Percentiles rank a stretch among this genome's conserved stretches.
Evolutionary conservation across 2,888 invertebrate species (phyloP).

Genomic region (Idaea dimidiata): DNA sequence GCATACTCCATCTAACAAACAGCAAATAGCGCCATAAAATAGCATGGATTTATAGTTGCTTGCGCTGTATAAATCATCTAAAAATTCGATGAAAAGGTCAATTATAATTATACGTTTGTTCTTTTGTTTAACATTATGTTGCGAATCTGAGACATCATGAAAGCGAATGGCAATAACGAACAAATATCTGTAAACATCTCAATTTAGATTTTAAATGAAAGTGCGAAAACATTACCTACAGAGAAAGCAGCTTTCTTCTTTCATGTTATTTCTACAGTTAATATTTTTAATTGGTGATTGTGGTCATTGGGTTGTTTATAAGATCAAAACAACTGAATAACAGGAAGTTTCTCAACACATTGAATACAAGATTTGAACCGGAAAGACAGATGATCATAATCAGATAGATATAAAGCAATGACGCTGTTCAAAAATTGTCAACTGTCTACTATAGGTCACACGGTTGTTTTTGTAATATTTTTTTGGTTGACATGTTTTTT

Average conservation of each 20-base stretch:
- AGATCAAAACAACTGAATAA: neutral
- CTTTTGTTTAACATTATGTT: neutral
- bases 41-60: too few species aligned
- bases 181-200: neutral
- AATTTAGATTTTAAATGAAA: neutral
- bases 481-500: too few species aligned
- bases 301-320: neutral
- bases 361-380: neutral
- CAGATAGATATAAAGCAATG: neutral
- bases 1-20: too few species aligned
- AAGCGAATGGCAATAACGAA: neutral
- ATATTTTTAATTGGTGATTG: neutral
- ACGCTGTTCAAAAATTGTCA: too few species aligned
- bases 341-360: neutral
- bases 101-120: too few species aligned
- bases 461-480: too few species aligned
- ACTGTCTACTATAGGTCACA: too few species aligned
- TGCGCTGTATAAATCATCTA: too few species aligned
- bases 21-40: too few species aligned
- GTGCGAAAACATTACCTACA: slow-evolving; percentile 1
- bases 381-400: neutral
- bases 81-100: too few species aligned
- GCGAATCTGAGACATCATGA: neutral
- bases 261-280: neutral
- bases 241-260: neutral